Evolutionary conservation across 2,888 invertebrate species (phyloP).

Genomic region (Drosophila melanocephala): DNA sequence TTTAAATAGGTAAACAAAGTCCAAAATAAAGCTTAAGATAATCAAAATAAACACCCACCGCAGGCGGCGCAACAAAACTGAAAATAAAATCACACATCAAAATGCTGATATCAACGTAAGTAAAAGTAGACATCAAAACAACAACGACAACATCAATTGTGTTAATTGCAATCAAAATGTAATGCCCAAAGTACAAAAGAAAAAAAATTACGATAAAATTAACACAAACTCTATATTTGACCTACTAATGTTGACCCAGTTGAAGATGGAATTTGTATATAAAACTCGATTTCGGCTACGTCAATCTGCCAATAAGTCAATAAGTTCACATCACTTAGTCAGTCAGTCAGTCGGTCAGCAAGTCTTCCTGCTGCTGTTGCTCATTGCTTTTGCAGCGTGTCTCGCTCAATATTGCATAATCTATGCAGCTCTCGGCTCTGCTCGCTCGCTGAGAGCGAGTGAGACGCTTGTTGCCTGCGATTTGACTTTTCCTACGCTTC

Average conservation of each 20-base stretch:
- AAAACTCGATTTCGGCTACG: conserved; percentile 33
- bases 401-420: conserved; percentile 71
- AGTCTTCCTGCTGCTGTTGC: conserved; percentile 45
- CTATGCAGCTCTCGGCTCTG: conserved; percentile 8
- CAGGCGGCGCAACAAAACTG: conserved; percentile 33
- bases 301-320: conserved; percentile 16
- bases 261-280: conserved; percentile 37
- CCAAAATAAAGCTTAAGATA: conserved; percentile 49
- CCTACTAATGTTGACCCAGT: conserved; percentile 75
- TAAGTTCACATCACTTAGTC: conserved; percentile 10
- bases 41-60: conserved; percentile 51
- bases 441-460: background rate
- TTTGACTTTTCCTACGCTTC: conserved; percentile 67
- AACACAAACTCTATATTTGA: conserved; percentile 52
- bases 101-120: conserved; percentile 83
- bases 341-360: conserved; percentile 17
- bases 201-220: conserved; percentile 38
- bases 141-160: conserved; percentile 45
- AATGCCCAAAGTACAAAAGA: conserved; percentile 33
- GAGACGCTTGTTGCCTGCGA: conserved; percentile 34
- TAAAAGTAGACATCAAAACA: conserved; percentile 52
- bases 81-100: conserved; percentile 38
- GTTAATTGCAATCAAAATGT: conserved; percentile 60
- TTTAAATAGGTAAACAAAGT: conserved; percentile 63
- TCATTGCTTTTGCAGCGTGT: conserved; percentile 65